Evolutionary conservation across 2,888 invertebrate genomes (phyloP).

Genomic region (Sarcophaga subvicina): DNA sequence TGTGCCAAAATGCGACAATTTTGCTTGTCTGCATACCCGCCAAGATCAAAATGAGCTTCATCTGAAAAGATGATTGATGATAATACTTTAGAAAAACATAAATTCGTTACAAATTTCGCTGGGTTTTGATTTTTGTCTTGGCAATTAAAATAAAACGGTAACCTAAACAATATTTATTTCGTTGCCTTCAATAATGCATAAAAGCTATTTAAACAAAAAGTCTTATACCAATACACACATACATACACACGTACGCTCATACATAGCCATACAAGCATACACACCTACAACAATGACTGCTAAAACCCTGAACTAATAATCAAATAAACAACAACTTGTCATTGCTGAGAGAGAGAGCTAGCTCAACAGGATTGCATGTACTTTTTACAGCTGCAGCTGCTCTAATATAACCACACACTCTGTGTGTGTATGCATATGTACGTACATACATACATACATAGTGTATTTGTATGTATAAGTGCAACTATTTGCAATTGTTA

Average conservation of each 20-base stretch:
- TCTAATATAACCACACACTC: too few species aligned
- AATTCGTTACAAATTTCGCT: too few species aligned
- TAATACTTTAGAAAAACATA: too few species aligned
- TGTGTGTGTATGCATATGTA: too few species aligned
- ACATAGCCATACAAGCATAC: constrained; percentile 3
- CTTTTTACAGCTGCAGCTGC: background rate
- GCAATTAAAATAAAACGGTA: background rate
- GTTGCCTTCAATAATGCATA: constrained; percentile 58
- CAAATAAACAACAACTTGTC: constrained; percentile 40
- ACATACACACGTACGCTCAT: background rate
- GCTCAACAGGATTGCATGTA: constrained; percentile 45
- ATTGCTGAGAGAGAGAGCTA: constrained; percentile 11
- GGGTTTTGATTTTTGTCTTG: too few species aligned
- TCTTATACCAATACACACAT: background rate
- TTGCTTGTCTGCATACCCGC: too few species aligned
- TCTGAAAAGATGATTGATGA: too few species aligned
- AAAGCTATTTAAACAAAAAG: constrained; percentile 28
- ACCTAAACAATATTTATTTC: constrained; percentile 43
- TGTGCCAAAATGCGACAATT: too few species aligned
- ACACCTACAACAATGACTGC: background rate
- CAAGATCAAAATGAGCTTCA: too few species aligned
- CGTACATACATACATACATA: background rate
- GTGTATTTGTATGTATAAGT: background rate
- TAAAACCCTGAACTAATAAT: constrained; percentile 33
- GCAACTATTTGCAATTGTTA: constrained; percentile 14